Conservation (phyloP, 2,888 invertebrate species). For the Eupithecia vulgata region DNA sequence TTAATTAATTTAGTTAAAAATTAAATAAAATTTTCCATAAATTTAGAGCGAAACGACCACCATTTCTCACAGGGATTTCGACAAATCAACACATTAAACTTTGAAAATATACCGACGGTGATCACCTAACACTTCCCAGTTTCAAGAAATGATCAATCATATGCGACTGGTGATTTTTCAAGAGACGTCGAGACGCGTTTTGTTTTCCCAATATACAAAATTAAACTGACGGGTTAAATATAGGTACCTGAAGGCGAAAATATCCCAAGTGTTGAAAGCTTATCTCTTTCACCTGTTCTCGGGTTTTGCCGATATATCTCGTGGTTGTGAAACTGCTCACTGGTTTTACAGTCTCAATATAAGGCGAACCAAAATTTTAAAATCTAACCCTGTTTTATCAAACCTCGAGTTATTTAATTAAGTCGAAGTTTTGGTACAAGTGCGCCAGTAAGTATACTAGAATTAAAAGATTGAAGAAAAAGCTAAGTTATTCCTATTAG, state of each 20-base stretch:
- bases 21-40: not conserved
- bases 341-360: conserved; percentile 2
- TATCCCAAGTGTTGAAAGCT: conserved; percentile 69
- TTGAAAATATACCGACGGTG: conserved; percentile 59
- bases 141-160: conserved; percentile 83
- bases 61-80: conserved; percentile 68
- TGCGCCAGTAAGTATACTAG: not conserved
- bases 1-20: not conserved
- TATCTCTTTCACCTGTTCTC: conserved; percentile 68
- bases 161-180: conserved; percentile 80
- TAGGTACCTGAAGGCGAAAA: conserved; percentile 64
- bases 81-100: conserved; percentile 76
- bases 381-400: too few species aligned
- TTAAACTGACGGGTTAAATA: conserved; percentile 69
- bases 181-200: conserved; percentile 64
- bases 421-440: too few species aligned
- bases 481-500: not conserved
- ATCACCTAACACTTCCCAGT: conserved; percentile 56
- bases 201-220: conserved; percentile 78
- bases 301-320: conserved; percentile 53
- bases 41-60: conserved; percentile 45
- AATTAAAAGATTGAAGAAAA: not conserved
- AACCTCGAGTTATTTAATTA: too few species aligned
- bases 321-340: conserved; percentile 49
- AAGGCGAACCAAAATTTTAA: too few species aligned